Percentiles rank a stretch among this genome's conserved stretches.
phyloP scores from a whole-genome alignment of 2,113 vertebrate species.

The Ictalurus furcatus region DNA sequence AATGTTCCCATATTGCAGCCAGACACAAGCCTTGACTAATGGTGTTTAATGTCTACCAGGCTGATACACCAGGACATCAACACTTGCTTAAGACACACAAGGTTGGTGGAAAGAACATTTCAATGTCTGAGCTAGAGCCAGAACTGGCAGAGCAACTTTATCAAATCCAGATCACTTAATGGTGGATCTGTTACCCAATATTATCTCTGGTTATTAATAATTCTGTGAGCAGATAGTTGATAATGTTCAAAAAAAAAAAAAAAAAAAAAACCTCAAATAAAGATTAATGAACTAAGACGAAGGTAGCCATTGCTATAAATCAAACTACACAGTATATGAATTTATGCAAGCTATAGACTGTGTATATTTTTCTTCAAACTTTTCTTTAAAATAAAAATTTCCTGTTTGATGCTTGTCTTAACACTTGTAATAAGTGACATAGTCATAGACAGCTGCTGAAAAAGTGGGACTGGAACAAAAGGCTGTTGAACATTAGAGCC shows the following conservation, averaged over 20 bases:
- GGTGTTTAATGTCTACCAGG: conserved; percentile 51
- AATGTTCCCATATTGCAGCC: conserved; percentile 66
- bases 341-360: conserved; percentile 11
- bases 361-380: not conserved
- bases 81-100: conserved; percentile 35
- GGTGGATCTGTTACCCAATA: conserved; percentile 1
- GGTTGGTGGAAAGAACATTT: conserved; percentile 21
- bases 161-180: conserved; percentile 43
- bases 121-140: conserved; percentile 35
- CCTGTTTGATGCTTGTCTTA: conserved; percentile 15
- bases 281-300: conserved; percentile 27
- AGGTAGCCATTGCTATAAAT: conserved; percentile 34
- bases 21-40: conserved; percentile 61
- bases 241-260: not conserved
- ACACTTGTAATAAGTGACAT: conserved; percentile 5
- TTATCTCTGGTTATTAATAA: conserved; percentile 24
- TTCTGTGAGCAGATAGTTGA: not conserved
- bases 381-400: not conserved
- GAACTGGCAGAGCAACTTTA: conserved; percentile 40
- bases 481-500: not conserved
- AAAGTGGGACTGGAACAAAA: not conserved
- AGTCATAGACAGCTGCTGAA: conserved; percentile 18
- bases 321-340: conserved; percentile 17
- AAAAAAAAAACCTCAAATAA: not conserved
- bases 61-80: conserved; percentile 27